Evolutionary conservation across 2,888 invertebrate genomes (phyloP).

Genomic region (Leptinotarsa peninsularis): DNA sequence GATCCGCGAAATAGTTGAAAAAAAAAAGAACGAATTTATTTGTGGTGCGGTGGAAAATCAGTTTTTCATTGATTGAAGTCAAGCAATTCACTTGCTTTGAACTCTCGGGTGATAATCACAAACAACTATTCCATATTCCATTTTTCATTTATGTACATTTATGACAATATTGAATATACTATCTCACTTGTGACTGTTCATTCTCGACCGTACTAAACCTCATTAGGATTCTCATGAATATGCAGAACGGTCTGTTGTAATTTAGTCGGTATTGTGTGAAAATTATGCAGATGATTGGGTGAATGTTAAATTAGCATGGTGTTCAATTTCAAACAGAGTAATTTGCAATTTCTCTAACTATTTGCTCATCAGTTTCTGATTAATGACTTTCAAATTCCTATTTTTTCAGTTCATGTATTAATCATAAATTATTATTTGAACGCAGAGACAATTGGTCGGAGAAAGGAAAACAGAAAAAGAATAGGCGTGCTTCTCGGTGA

Average conservation of each 20-base stretch:
- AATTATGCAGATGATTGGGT: constrained; percentile 52
- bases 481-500: too few relatives aligned
- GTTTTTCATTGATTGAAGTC: too few relatives aligned
- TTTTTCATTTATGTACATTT: not conserved
- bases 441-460: not conserved
- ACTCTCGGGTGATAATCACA: too few relatives aligned
- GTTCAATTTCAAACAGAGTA: constrained; percentile 44
- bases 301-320: constrained; percentile 44
- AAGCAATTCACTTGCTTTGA: too few relatives aligned
- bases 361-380: constrained; percentile 43
- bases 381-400: constrained; percentile 38
- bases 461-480: not conserved
- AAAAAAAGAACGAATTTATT: too few relatives aligned
- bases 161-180: not conserved
- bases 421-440: constrained; percentile 12
- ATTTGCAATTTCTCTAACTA: constrained; percentile 41
- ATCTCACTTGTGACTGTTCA: not conserved
- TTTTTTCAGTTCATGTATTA: constrained; percentile 34
- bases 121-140: too few relatives aligned
- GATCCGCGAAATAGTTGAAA: too few relatives aligned
- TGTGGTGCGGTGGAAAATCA: too few relatives aligned
- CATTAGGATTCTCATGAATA: constrained; percentile 51
- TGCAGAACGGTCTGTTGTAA: constrained; percentile 48
- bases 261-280: constrained; percentile 51
- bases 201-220: constrained; percentile 35